phyloP scores from a whole-genome alignment of 2,113 vertebrate species.

The Murina feae region DNA sequence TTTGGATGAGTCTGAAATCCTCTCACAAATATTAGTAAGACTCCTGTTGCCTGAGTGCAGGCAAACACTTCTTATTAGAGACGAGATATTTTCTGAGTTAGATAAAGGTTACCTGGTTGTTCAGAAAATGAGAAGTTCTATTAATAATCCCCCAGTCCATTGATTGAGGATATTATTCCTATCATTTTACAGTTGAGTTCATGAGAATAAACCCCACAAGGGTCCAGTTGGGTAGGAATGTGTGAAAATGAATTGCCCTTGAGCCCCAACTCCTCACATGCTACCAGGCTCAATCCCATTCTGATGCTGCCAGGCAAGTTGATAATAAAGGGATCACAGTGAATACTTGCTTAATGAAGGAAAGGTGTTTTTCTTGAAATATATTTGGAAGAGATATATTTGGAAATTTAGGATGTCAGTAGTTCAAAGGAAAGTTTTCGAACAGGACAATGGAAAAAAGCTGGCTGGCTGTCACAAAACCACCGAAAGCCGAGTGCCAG shows the following conservation, averaged over 20 bases:
- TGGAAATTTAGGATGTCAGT: background rate
- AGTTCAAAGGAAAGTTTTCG: background rate
- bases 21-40: background rate
- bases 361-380: slow-evolving; percentile 21
- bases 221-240: background rate
- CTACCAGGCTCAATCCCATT: background rate
- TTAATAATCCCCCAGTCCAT: slow-evolving; percentile 38
- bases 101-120: slow-evolving; percentile 37
- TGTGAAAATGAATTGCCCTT: background rate
- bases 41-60: background rate
- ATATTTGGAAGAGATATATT: background rate
- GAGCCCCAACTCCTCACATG: background rate
- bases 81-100: background rate
- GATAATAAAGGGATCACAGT: background rate
- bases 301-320: background rate
- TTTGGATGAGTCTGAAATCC: background rate
- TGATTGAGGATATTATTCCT: slow-evolving; percentile 37
- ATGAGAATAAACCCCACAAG: background rate
- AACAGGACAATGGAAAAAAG: background rate
- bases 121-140: slow-evolving; percentile 48
- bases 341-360: background rate
- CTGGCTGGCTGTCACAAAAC: background rate
- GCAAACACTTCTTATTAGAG: slow-evolving; percentile 33
- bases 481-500: background rate
- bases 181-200: slow-evolving; percentile 26